Evolutionary conservation across 2,113 vertebrate genomes (phyloP).

Genomic region (Mastomys natalensis): DNA sequence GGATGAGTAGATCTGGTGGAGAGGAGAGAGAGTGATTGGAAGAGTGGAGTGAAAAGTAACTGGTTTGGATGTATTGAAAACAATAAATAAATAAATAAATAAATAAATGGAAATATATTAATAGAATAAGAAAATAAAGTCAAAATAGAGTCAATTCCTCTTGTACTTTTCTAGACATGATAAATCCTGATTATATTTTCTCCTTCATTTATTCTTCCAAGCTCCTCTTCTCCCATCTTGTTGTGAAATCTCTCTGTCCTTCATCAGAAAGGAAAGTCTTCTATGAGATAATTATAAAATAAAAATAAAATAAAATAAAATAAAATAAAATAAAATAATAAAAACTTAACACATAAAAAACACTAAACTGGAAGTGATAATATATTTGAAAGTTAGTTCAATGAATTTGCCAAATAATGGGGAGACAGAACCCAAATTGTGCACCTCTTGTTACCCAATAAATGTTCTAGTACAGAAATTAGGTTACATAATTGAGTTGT

Average conservation of each 20-base stretch:
- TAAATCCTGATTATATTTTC: not conserved
- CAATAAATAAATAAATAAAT: not conserved
- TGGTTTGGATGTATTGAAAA: not conserved
- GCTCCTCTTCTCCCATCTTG: not conserved
- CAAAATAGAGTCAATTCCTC: not conserved
- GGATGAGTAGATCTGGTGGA: not conserved
- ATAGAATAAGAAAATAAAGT: not conserved
- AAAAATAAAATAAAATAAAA: too few relatives aligned
- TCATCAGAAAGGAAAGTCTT: not conserved
- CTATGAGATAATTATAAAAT: not conserved
- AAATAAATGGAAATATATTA: not conserved
- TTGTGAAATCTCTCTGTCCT: not conserved
- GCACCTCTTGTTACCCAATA: not conserved
- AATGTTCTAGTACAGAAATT: not conserved
- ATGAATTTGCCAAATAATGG: not conserved
- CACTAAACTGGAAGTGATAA: not conserved
- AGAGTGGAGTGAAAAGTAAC: not conserved
- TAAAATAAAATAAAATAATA: too few relatives aligned
- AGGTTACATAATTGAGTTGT: not conserved
- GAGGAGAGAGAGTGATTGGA: not conserved
- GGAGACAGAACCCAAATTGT: not conserved
- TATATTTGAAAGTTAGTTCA: not conserved
- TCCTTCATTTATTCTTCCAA: not conserved
- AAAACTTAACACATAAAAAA: not conserved
- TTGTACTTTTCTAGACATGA: not conserved